Conservation (phyloP, 2,797 vertebrate genomes). For the Pangasius sanitwongsei region DNA sequence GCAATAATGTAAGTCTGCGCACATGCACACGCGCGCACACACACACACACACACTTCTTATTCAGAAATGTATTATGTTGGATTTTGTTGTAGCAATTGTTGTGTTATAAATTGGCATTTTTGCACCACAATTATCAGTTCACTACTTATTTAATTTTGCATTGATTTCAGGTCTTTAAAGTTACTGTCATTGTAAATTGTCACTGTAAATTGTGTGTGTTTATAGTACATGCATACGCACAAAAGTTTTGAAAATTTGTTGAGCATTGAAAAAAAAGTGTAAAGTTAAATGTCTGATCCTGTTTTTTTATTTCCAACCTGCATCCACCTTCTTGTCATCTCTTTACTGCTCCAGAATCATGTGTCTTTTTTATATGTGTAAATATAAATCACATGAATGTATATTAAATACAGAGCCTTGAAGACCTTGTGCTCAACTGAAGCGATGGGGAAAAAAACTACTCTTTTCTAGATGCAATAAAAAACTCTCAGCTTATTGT, state of each 20-base stretch:
- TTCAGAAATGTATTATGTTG: too few relatives aligned
- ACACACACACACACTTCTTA: background rate
- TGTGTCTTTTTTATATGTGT: background rate
- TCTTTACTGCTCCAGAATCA: background rate
- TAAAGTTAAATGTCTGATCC: background rate
- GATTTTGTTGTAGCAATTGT: background rate
- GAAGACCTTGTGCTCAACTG: background rate
- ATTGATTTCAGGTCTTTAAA: background rate
- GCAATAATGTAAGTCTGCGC: slow-evolving; percentile 89
- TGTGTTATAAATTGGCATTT: background rate
- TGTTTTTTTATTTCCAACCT: background rate
- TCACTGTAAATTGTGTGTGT: background rate
- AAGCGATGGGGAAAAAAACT: background rate
- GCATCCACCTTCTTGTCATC: too few relatives aligned
- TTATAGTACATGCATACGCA: background rate
- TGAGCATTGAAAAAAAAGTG: background rate
- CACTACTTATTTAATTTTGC: background rate
- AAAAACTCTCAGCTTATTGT: background rate
- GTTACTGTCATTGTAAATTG: background rate
- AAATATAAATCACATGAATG: background rate
- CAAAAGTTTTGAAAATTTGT: background rate
- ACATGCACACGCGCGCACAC: background rate
- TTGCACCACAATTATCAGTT: background rate
- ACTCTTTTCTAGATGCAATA: background rate
- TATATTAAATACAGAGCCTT: background rate